Percentiles rank a stretch among this genome's conserved stretches.
These are phyloP conservation scores for Brachyptera risi DNA, from an alignment of 2,888 invertebrate species.

Conservation along the genomic window DNA sequence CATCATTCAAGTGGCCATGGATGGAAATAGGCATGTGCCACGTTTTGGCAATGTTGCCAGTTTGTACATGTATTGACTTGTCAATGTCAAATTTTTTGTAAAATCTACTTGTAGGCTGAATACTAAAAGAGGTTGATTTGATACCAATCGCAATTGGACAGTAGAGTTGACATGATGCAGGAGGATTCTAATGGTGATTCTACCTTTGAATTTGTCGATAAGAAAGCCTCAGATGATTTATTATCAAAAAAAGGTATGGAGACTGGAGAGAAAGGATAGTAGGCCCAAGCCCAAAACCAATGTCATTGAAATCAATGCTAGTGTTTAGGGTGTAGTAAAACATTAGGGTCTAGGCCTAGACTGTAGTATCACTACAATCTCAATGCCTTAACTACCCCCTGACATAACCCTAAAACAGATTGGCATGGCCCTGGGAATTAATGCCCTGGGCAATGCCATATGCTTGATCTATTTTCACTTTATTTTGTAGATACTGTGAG, in stretches of 20 bases:
- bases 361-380: not conserved
- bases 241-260: constrained; percentile 6
- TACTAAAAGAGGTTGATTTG: not conserved
- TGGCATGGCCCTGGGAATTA: not conserved
- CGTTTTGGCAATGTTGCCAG: not conserved
- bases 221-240: constrained; percentile 34
- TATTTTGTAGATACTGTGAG: constrained; percentile 44
- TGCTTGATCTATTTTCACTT: constrained; percentile 2
- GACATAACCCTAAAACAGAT: too few species aligned
- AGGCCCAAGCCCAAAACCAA: not conserved
- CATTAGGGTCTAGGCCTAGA: not conserved
- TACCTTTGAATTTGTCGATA: constrained; percentile 48
- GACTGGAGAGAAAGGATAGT: not conserved
- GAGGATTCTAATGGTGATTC: constrained; percentile 48
- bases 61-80: not conserved
- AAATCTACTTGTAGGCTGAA: not conserved
- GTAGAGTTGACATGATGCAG: constrained; percentile 39
- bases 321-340: not conserved
- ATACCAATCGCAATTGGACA: not conserved
- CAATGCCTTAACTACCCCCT: not conserved
- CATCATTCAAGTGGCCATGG: not conserved
- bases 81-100: not conserved
- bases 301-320: not conserved
- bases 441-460: not conserved
- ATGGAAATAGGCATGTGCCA: not conserved